Base-by-base conservation (phyloP, 2,888 invertebrate species). In the Cheilosia variabilis region DNA sequence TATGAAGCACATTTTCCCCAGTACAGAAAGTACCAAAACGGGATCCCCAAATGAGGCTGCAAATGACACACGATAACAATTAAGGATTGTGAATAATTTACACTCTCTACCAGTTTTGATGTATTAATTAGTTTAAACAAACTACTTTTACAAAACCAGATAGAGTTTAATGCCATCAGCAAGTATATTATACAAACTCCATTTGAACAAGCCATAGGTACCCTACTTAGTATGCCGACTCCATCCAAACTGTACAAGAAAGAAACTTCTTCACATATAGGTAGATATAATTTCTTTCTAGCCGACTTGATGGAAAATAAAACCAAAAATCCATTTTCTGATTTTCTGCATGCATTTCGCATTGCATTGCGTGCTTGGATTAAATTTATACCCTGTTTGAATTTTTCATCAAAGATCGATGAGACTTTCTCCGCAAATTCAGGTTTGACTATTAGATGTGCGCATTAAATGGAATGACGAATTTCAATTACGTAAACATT, bases 381-480 rank as follows among this genome's bases (percentile, higher is more conserved):
- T 53, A 27, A 55, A 55, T 47, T 55, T 9, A 69, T 45, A 47
- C 47, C 34, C 15, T 15, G 45, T 47, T 62, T 41, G 17, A 77
- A 60, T 34, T 43, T 65, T n/a, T 24, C 41, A 15, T 43, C 52
- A 22, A 17, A 45, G 19, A 69, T 22, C 9, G 43, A 19, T 41
- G 31, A 10, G 31, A 66, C 82, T 82, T 82, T 82, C 82, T 72
- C 82, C 22, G 2, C 7, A 60, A 45, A 77, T 53, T 76, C 65
- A 72, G 58, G 78, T 78, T 82, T 62, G 55, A 13, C 45, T 55
- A 71, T 77, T 58, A 63, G 63, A 43, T 24, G 31, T 4, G n/a
- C 37, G 50, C 9, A 41, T 2, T 37, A 13, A 27, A 19, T 13
- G 13, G 9, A 17, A 19, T 45, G 53, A 19, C 31, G 41, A 57